Conservation (phyloP, 2,113 vertebrate species). For the Hucho hucho region DNA sequence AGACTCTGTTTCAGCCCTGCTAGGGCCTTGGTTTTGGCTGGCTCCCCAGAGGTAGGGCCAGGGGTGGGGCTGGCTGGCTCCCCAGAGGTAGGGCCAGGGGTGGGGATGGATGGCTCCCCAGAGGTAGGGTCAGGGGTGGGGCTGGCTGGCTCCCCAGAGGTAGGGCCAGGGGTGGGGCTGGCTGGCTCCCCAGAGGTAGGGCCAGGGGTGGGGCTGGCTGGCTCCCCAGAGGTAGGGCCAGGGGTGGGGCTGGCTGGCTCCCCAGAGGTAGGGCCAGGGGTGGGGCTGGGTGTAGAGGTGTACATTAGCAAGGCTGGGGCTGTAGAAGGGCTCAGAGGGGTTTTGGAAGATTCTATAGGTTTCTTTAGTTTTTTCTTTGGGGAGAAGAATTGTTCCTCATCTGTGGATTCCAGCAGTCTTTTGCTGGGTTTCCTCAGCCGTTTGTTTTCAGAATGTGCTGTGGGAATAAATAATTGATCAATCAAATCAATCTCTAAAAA, state of each 20-base stretch:
- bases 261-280: not conserved
- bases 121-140: too few species aligned
- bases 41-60: not conserved
- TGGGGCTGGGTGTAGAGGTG: not conserved
- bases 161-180: too few species aligned
- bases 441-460: slow-evolving; percentile 82
- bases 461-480: slow-evolving; percentile 4
- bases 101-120: too few species aligned
- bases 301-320: too few species aligned
- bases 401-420: slow-evolving; percentile 86
- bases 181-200: too few species aligned
- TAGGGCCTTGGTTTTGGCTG: not conserved
- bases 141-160: too few species aligned
- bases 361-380: slow-evolving; percentile 89
- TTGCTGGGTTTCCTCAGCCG: slow-evolving; percentile 92
- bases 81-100: too few species aligned
- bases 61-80: not conserved
- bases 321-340: not conserved
- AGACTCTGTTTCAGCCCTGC: slow-evolving; percentile 36
- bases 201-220: too few species aligned
- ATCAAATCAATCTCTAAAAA: too few species aligned
- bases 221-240: too few species aligned
- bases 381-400: slow-evolving; percentile 88
- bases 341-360: slow-evolving; percentile 69
- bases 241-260: too few species aligned